Evolutionary conservation across 30 jellyfish, hydroid and myxozoan species (phyloP), one percentile per base, ranked within the genome.

Genomic region (Nemopilema nomurai): DNA sequence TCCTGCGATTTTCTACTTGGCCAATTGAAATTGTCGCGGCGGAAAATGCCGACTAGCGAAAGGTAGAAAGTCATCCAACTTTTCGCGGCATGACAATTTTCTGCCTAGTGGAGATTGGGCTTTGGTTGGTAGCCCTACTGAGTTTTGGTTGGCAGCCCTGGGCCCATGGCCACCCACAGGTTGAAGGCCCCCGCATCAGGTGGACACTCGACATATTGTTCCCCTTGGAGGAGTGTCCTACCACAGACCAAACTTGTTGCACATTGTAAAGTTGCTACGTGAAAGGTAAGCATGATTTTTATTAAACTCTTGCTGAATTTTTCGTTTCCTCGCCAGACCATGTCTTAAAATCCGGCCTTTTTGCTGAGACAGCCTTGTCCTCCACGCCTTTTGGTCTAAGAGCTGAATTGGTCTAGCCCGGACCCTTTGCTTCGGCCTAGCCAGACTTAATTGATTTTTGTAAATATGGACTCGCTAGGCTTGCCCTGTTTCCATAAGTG

Each of bases 351-450:
- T n/a, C n/a, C n/a, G n/a, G n/a, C n/a, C n/a, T 41, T 41, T 41
- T 3, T 41, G 57, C 57, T 41, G 57, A 41, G 57, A 6, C 57
- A 41, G 6, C 57, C 9, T 13, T 41, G 13, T 21, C 19, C 18
- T 4, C 4, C 73, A 63, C 28, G 19, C 30, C 30, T 63, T 18
- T 63, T 63, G 30, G 28, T 63, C 30, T 21, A 20, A 20, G 73
- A 3, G 16, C 30, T 63, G 17, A 25, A 63, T 63, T 21, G 30
- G 33, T 41, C 51, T 68, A 41, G 78, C 33, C 78, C 73, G 73
- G 30, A 63, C 33, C 51, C 50, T 24, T 41, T 68, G 33, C 51
- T 50, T 24, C 30, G 78, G 78, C 78, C 78, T 41, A 26, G 73
- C 30, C 30, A 25, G 73, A 20, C 28, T 1, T 7, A 21, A 21